Conservation (phyloP, 2,113 vertebrate species). For the Pachypanchax playfairii region DNA sequence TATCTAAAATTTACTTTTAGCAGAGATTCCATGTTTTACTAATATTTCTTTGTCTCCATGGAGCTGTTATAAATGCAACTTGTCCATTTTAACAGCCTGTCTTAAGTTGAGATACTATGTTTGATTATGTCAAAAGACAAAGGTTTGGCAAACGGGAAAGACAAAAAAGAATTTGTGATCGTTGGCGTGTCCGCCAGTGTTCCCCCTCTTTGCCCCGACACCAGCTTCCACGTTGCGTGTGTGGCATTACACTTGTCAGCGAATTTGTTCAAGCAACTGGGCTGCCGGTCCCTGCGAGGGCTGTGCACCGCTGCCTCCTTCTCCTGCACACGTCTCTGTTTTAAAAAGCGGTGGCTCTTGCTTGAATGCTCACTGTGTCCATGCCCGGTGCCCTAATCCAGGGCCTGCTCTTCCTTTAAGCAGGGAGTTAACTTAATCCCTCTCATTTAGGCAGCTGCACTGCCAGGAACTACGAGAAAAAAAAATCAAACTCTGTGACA, state of each 20-base stretch:
- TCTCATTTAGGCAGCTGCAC: slow-evolving; percentile 79
- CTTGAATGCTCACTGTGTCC: slow-evolving; percentile 76
- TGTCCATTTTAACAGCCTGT: background rate
- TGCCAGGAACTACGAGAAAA: slow-evolving; percentile 51
- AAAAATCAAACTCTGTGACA: slow-evolving; percentile 65
- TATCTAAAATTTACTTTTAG: too few species aligned
- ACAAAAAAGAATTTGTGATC: slow-evolving; percentile 8
- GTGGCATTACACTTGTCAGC: slow-evolving; percentile 62
- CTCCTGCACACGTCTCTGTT: slow-evolving; percentile 49
- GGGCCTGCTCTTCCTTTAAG: slow-evolving; percentile 77
- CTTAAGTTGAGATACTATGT: background rate
- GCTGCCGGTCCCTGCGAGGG: slow-evolving; percentile 56
- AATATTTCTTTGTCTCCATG: too few species aligned
- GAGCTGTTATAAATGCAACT: background rate
- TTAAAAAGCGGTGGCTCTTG: slow-evolving; percentile 72
- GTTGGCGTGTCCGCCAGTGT: slow-evolving; percentile 43
- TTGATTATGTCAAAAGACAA: slow-evolving; percentile 3
- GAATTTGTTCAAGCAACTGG: slow-evolving; percentile 75
- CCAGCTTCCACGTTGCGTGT: slow-evolving; percentile 47
- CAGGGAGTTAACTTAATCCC: slow-evolving; percentile 77
- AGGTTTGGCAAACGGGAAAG: slow-evolving; percentile 3
- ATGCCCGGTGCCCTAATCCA: slow-evolving; percentile 73
- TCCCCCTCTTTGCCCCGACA: slow-evolving; percentile 45
- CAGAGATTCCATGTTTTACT: too few species aligned
- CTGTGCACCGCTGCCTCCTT: slow-evolving; percentile 64